Percentiles rank a stretch among this genome's conserved stretches.
Evolutionary conservation across 2,113 vertebrate species (phyloP).

Genomic region (Peucedramus taeniatus): DNA sequence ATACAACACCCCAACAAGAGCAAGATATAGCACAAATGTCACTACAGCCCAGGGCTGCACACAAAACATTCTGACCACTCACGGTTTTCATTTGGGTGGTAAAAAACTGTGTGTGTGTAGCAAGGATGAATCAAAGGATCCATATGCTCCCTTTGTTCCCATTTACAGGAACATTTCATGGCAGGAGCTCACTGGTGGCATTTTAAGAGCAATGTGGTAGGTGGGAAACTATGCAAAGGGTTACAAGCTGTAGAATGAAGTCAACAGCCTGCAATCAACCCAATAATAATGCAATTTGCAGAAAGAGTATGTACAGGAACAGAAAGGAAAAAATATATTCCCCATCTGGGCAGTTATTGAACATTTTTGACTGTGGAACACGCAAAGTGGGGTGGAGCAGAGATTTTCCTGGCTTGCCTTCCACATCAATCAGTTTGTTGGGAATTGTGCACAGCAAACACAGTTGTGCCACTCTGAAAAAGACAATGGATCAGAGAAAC

Average conservation of each 20-base stretch:
- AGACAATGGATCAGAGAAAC: slow-evolving; percentile 65
- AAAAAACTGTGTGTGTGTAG: background rate
- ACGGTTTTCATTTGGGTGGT: background rate
- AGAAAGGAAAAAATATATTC: slow-evolving; percentile 45
- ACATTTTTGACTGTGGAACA: slow-evolving; percentile 27
- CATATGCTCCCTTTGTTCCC: background rate
- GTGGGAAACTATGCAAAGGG: background rate
- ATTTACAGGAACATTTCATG: background rate
- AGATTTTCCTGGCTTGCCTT: slow-evolving; percentile 63
- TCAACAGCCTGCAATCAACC: background rate
- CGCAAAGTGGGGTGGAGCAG: slow-evolving; percentile 37
- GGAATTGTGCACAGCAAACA: slow-evolving; percentile 31
- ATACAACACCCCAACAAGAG: background rate
- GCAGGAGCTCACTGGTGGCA: background rate
- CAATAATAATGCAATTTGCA: slow-evolving; percentile 30
- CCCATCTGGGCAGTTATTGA: slow-evolving; percentile 55
- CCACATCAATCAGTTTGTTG: slow-evolving; percentile 56
- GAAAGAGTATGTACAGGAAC: slow-evolving; percentile 22
- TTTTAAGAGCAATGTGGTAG: background rate
- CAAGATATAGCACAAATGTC: background rate
- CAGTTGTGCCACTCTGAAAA: slow-evolving; percentile 56
- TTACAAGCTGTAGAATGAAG: slow-evolving; percentile 16
- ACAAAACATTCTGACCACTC: background rate
- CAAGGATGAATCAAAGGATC: background rate
- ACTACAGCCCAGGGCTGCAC: background rate